Conservation (phyloP, 2,797 vertebrate species). For the Brachyalestes nurse region DNA sequence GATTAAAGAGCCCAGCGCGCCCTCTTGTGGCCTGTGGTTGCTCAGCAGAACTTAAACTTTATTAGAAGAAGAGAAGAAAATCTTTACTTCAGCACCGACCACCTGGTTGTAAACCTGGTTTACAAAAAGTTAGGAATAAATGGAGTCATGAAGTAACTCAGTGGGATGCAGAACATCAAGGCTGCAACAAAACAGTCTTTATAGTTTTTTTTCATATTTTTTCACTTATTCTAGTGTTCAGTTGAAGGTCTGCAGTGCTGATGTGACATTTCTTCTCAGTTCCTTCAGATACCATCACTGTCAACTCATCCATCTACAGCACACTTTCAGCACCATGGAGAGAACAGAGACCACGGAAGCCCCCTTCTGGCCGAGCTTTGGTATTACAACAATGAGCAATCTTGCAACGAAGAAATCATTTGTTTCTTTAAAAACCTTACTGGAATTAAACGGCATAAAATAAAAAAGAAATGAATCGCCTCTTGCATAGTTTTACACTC, state of each 20-base stretch:
- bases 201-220: neutral
- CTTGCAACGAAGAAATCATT: neutral
- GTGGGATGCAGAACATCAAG: neutral
- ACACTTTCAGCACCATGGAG: slow-evolving; percentile 6
- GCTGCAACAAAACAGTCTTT: neutral
- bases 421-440: too few relatives aligned
- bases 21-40: slow-evolving; percentile 21
- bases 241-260: neutral
- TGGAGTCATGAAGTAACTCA: neutral
- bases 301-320: neutral
- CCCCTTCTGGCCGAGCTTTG: slow-evolving; percentile 8
- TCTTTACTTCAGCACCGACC: neutral
- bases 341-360: neutral
- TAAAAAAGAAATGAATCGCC: too few relatives aligned
- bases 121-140: neutral
- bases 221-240: neutral
- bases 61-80: neutral
- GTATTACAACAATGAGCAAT: neutral
- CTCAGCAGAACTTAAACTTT: neutral
- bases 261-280: neutral
- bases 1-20: slow-evolving; percentile 1
- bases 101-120: too few relatives aligned
- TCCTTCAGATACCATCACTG: neutral
- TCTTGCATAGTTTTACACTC: too few relatives aligned
- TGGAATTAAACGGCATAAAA: too few relatives aligned